Evolutionary conservation across 1,140 invertebrate species (phyloP), one percentile per base, ranked within the genome.

Genomic region (Scaptomyza graminum): DNA sequence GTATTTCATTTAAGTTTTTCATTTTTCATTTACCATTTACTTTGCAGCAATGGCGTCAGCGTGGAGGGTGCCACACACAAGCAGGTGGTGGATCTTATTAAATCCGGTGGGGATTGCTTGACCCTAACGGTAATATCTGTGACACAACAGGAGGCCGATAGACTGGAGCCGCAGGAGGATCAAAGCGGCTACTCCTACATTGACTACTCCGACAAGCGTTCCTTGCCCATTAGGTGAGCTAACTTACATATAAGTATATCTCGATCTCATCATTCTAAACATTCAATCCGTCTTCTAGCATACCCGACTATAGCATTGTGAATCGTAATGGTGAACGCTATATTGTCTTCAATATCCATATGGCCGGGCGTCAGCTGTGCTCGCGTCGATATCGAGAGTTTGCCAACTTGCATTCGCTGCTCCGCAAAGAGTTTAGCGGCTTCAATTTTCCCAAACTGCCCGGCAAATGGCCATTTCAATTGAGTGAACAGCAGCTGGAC

Each of bases 1-100:
- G 2, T 3, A 22, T 3, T 22, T 22, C 18, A 22, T 22, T 18
- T 18, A 18, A 37, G 8, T 8, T 56, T 8, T 34, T 25, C 12
- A n/a, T n/a, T n/a, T 3, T 22, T 22, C 18, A 22, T 22, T 18
- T 18, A 18, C 18, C 12, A n/a, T 25, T 22, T 11, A 1, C 59
- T 34, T 51, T 81, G 18, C 93, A 99, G 98, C 65, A 99, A 99
- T 94, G 96, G 96, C 70, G 96, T 97, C 8, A 99, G 98, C 93
- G 99, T 99, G 0, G 99, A 99, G 94, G 99, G 99, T 47, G 95
- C 98, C 0, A 99, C 98, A 31, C 99, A 99, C 93, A 98, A 99
- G 91, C 98, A 99, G 93, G 99, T 99, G 34, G 99, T 99, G 9
- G 99, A 99, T 92, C 93, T 99, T 50, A 99, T 99, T 66, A 99